These are phyloP conservation scores for Hestina assimilis DNA, from an alignment of 1,140 invertebrate genomes.

Conservation along the genomic window DNA sequence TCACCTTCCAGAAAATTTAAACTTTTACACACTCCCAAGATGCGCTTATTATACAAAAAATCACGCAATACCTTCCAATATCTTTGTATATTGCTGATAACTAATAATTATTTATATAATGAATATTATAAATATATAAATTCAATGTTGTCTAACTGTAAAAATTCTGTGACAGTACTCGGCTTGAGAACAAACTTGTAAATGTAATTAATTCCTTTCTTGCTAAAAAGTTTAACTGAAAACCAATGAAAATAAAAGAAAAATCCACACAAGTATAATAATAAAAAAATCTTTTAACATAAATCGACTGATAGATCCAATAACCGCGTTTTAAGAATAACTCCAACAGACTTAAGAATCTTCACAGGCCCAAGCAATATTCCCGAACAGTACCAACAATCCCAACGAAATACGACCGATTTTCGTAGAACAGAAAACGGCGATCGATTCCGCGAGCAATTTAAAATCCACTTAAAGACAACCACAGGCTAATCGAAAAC, in stretches of 20 bases:
- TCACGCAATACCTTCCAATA: too few species aligned
- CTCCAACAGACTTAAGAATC: conserved; percentile 9
- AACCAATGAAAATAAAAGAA: neutral
- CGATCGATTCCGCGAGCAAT: conserved; percentile 62
- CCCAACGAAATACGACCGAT: conserved; percentile 30
- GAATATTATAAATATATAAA: too few species aligned
- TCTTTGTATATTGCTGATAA: too few species aligned
- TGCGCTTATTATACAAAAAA: too few species aligned
- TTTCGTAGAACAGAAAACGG: conserved; percentile 40
- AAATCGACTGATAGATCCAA: conserved; percentile 5
- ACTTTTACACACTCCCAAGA: too few species aligned
- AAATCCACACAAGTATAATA: neutral
- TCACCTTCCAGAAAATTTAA: too few species aligned
- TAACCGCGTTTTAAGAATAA: conserved; percentile 10
- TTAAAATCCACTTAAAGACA: conserved; percentile 74
- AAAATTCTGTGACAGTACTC: too few species aligned
- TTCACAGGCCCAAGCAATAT: conserved; percentile 4
- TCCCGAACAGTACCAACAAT: neutral
- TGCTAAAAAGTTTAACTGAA: neutral
- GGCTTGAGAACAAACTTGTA: too few species aligned
- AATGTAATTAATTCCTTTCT: too few species aligned
- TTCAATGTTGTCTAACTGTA: too few species aligned
- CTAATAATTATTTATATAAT: too few species aligned
- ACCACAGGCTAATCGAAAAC: conserved; percentile 72
- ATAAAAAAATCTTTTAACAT: conserved; percentile 11